Evolutionary conservation across 1,140 invertebrate genomes (phyloP).

Genomic region (Tetramorium simillimum): DNA sequence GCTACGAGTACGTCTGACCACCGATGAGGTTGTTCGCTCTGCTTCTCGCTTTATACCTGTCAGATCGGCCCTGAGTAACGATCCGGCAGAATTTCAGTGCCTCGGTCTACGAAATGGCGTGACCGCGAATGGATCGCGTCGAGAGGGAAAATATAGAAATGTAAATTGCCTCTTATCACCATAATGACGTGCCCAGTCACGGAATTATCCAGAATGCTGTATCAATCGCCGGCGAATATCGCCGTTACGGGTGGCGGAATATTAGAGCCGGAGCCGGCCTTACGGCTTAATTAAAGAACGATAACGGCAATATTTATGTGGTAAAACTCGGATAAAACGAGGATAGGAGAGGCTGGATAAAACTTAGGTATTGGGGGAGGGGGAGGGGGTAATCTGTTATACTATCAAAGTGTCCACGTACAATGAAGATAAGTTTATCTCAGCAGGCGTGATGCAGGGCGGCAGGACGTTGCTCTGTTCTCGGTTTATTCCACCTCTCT

Average conservation of each 20-base stretch:
- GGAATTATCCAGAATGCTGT: constrained; percentile 63
- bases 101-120: constrained; percentile 60
- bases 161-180: constrained; percentile 54
- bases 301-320: constrained; percentile 33
- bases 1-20: constrained; percentile 29
- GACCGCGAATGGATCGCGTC: constrained; percentile 66
- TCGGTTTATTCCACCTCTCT: constrained; percentile 46
- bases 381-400: constrained; percentile 46
- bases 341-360: constrained; percentile 9
- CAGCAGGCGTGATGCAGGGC: constrained; percentile 24
- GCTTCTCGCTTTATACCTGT: constrained; percentile 68
- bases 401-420: constrained; percentile 54
- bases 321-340: not conserved
- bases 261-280: not conserved
- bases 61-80: constrained; percentile 68
- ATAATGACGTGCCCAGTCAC: constrained; percentile 64
- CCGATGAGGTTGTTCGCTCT: constrained; percentile 51
- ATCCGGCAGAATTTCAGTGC: constrained; percentile 67
- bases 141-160: constrained; percentile 67
- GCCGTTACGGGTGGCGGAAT: not conserved
- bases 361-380: not conserved
- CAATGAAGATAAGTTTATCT: constrained; percentile 61
- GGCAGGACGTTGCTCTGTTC: constrained; percentile 45
- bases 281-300: constrained; percentile 50
- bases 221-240: constrained; percentile 58